phyloP scores from a whole-genome alignment of 2,888 invertebrate genomes.

The Hypomecis punctinalis region DNA sequence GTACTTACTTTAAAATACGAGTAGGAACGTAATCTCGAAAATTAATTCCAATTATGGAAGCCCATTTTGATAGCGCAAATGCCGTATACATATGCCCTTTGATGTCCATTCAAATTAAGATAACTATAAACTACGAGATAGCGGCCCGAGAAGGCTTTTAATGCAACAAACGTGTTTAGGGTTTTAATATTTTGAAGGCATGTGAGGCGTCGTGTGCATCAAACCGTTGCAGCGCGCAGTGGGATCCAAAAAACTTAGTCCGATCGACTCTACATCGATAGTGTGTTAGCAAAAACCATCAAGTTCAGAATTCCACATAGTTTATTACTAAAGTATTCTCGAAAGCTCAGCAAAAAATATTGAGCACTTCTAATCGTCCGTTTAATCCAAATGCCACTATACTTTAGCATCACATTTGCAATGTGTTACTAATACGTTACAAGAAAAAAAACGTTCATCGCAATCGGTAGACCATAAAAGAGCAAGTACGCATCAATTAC shows the following conservation, averaged over 20 bases:
- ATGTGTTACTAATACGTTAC: constrained; percentile 32
- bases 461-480: constrained; percentile 71
- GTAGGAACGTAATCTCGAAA: constrained; percentile 18
- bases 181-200: constrained; percentile 24
- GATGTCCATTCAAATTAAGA: constrained; percentile 31
- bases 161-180: constrained; percentile 23
- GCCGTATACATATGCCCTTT: constrained; percentile 28
- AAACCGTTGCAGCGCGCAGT: neutral
- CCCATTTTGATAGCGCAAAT: constrained; percentile 23
- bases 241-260: constrained; percentile 2
- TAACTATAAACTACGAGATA: constrained; percentile 32
- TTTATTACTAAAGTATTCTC: constrained; percentile 28
- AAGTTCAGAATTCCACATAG: constrained; percentile 2
- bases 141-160: constrained; percentile 25
- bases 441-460: constrained; percentile 48
- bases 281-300: constrained; percentile 9
- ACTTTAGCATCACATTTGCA: constrained; percentile 22
- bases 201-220: neutral
- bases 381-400: constrained; percentile 34
- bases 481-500: constrained; percentile 67
- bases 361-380: constrained; percentile 22
- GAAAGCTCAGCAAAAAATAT: constrained; percentile 13
- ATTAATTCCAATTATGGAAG: constrained; percentile 29
- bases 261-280: constrained; percentile 1
- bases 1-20: constrained; percentile 4